Evolutionary conservation across 92 coral and sea anemone genomes (phyloP).

Genomic region (Palythoa caribaeorum): DNA sequence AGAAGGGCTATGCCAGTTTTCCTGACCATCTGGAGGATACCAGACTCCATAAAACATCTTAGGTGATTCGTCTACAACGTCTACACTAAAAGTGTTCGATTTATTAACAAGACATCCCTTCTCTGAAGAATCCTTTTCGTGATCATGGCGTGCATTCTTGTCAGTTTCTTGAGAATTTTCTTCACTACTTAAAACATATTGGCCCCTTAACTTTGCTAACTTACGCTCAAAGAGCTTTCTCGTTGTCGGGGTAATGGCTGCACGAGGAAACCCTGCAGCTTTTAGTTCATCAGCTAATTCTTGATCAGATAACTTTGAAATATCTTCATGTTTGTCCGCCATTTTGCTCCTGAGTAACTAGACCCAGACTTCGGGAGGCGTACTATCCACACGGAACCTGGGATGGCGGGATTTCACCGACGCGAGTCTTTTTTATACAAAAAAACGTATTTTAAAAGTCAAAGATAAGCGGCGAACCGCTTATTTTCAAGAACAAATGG

Average conservation of each 20-base stretch:
- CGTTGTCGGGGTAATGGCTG: conserved; percentile 90
- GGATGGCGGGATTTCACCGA: too few species aligned
- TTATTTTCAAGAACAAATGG: too few species aligned
- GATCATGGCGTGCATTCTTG: background rate
- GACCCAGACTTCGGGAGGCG: background rate
- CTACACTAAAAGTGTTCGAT: too few species aligned
- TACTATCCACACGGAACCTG: too few species aligned
- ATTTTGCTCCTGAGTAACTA: conserved; percentile 60
- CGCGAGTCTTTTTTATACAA: too few species aligned
- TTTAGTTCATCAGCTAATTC: conserved; percentile 79
- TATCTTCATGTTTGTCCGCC: conserved; percentile 72
- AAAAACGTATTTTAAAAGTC: too few species aligned
- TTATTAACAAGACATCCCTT: background rate
- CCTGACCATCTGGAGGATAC: conserved; percentile 58
- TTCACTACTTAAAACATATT: conserved; percentile 2
- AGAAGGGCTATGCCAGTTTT: conserved; percentile 55
- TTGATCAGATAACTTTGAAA: conserved; percentile 67
- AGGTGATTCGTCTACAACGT: conserved; percentile 32
- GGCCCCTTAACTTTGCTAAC: conserved; percentile 79
- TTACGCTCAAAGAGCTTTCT: conserved; percentile 80
- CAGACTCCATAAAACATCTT: conserved; percentile 87
- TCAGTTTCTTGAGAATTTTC: background rate
- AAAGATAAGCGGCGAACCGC: too few species aligned
- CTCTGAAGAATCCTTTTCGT: background rate
- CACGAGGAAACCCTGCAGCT: conserved; percentile 66